These are phyloP conservation scores for Linnaemya vulpina DNA, from an alignment of 2,888 invertebrate species.

Conservation along the genomic window DNA sequence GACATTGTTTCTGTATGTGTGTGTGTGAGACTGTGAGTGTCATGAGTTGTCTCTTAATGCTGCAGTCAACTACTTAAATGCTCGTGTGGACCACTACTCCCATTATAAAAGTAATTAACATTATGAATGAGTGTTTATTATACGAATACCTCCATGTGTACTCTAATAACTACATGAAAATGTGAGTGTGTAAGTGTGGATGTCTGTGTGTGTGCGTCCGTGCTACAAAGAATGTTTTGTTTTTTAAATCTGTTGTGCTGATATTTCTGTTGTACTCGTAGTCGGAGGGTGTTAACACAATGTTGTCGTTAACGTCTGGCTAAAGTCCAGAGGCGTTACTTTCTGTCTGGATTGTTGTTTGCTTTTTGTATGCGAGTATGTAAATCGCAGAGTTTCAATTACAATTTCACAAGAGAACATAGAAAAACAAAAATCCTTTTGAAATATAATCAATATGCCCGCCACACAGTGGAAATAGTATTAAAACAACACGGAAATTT, in stretches of 20 bases:
- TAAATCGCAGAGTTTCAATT: slow-evolving; percentile 68
- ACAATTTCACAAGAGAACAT: slow-evolving; percentile 26
- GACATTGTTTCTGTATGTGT: background rate
- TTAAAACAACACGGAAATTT: slow-evolving; percentile 1
- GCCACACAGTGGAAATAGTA: background rate
- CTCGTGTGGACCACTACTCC: background rate
- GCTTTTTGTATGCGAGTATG: slow-evolving; percentile 53
- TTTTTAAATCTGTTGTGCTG: slow-evolving; percentile 30
- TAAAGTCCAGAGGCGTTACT: slow-evolving; percentile 67
- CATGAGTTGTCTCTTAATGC: background rate
- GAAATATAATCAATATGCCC: background rate
- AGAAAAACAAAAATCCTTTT: background rate
- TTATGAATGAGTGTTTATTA: background rate
- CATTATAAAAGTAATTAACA: slow-evolving; percentile 1
- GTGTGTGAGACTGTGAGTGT: background rate
- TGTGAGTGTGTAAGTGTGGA: background rate
- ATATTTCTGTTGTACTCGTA: slow-evolving; percentile 27
- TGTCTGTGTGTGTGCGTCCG: background rate
- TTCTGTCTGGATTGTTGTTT: slow-evolving; percentile 69
- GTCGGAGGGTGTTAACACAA: slow-evolving; percentile 65
- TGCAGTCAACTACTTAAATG: background rate
- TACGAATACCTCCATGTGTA: background rate
- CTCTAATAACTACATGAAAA: background rate
- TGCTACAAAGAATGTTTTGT: slow-evolving; percentile 43
- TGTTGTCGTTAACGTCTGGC: slow-evolving; percentile 62